Conservation (phyloP, 2,888 invertebrate species). For the Perithous albicinctus region DNA sequence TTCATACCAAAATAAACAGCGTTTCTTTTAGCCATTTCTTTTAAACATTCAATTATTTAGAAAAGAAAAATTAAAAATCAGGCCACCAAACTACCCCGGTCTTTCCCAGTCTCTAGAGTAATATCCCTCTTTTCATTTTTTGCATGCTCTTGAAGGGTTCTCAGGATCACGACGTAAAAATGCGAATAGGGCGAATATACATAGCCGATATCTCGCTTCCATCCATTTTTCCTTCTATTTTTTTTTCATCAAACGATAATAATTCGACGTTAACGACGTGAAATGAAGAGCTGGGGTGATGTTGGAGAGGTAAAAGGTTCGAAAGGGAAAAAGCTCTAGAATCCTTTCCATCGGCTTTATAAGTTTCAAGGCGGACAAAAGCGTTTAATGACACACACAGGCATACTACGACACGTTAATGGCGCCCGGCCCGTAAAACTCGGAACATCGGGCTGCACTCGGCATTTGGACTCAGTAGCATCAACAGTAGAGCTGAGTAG, state of each 20-base stretch:
- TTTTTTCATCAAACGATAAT: slow-evolving; percentile 19
- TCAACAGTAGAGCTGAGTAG: background rate
- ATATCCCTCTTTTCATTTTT: slow-evolving; percentile 16
- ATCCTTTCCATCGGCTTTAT: slow-evolving; percentile 35
- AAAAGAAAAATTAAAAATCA: no score
- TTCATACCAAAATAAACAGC: no score
- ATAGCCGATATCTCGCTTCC: background rate
- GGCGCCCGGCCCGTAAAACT: slow-evolving; percentile 47
- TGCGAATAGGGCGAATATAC: background rate
- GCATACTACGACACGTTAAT: slow-evolving; percentile 49
- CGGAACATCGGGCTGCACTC: slow-evolving; percentile 25
- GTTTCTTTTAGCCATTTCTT: no score
- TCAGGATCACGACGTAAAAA: slow-evolving; percentile 2
- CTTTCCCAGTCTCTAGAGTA: no score
- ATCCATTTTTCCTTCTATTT: slow-evolving; percentile 9
- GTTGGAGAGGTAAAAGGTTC: background rate
- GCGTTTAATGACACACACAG: slow-evolving; percentile 63
- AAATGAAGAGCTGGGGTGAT: background rate
- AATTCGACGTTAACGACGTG: slow-evolving; percentile 21
- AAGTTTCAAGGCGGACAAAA: slow-evolving; percentile 55
- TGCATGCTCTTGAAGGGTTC: background rate
- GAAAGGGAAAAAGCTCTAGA: slow-evolving; percentile 29
- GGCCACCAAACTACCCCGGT: no score
- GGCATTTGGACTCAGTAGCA: slow-evolving; percentile 36
- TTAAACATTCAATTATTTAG: no score